A percentile compares a stretch with the other conserved stretches of the same genome.
Conservation (phyloP, 2,797 vertebrate genomes). For the Acomys russatus region DNA sequence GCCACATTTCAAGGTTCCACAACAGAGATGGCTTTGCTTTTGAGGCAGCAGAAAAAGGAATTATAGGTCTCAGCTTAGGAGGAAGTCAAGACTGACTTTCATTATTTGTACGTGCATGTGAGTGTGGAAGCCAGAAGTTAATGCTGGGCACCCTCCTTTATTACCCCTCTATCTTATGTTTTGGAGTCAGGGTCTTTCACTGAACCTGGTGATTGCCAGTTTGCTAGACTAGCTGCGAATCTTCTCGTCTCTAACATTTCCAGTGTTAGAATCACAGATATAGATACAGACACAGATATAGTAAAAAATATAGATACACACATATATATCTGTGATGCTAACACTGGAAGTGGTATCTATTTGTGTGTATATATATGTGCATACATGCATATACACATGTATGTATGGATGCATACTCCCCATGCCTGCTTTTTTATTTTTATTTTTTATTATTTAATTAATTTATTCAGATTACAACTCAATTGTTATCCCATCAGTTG, state of each 20-base stretch:
- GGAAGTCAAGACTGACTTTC: neutral
- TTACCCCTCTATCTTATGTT: neutral
- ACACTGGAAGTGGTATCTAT: neutral
- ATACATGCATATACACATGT: neutral
- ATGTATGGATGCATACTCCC: neutral
- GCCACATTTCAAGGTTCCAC: neutral
- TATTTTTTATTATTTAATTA: no score
- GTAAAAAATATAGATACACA: neutral
- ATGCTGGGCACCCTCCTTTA: neutral
- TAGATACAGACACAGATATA: neutral
- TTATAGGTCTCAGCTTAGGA: neutral
- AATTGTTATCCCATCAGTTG: no score
- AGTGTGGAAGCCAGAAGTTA: neutral
- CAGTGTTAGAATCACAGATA: neutral
- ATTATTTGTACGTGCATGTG: neutral
- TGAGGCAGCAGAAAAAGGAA: neutral
- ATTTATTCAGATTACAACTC: no score
- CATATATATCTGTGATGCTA: neutral
- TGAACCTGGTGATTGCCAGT: neutral
- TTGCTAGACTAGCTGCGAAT: neutral
- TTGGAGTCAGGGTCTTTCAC: neutral
- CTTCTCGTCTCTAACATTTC: neutral
- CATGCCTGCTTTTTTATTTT: neutral
- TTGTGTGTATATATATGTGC: neutral
- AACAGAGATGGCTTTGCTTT: neutral